Percentiles rank a stretch among this genome's conserved stretches.
These are phyloP conservation scores for Palythoa grandis DNA, from an alignment of 92 coral and sea anemone genomes.

Conservation along the genomic window DNA sequence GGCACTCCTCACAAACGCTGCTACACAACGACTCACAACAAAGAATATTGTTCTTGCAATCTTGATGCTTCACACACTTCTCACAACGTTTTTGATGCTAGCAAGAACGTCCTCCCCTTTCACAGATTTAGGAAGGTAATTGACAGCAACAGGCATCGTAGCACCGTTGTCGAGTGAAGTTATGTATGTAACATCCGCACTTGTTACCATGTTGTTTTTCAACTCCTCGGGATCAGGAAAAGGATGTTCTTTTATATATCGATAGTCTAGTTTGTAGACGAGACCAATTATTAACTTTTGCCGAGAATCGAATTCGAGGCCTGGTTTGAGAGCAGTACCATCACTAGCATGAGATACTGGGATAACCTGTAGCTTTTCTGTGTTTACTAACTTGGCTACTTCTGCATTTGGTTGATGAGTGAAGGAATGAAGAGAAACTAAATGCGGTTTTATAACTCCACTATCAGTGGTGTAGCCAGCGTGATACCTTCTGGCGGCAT, in stretches of 20 bases:
- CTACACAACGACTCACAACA: slow-evolving; percentile 17
- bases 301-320: slow-evolving; percentile 22
- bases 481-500: slow-evolving; percentile 49
- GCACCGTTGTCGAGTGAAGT: slow-evolving; percentile 63
- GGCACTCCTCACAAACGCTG: slow-evolving; percentile 42
- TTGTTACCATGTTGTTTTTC: slow-evolving; percentile 54
- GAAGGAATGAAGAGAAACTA: slow-evolving; percentile 30
- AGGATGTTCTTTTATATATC: slow-evolving; percentile 46
- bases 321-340: slow-evolving; percentile 28
- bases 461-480: slow-evolving; percentile 52
- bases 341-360: slow-evolving; percentile 26
- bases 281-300: slow-evolving; percentile 56
- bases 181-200: slow-evolving; percentile 55
- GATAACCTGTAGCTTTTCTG: slow-evolving; percentile 32
- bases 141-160: slow-evolving; percentile 61
- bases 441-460: slow-evolving; percentile 45
- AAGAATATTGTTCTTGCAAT: slow-evolving; percentile 18
- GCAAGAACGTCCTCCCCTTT: slow-evolving; percentile 51
- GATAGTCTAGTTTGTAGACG: slow-evolving; percentile 25
- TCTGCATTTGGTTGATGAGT: slow-evolving; percentile 22
- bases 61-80: slow-evolving; percentile 37
- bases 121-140: slow-evolving; percentile 63
- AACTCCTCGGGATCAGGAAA: slow-evolving; percentile 50
- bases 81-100: slow-evolving; percentile 47
- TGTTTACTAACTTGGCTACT: slow-evolving; percentile 31